Evolutionary conservation across 2,797 vertebrate genomes (phyloP).

Genomic region (Dicrostonyx torquatus): DNA sequence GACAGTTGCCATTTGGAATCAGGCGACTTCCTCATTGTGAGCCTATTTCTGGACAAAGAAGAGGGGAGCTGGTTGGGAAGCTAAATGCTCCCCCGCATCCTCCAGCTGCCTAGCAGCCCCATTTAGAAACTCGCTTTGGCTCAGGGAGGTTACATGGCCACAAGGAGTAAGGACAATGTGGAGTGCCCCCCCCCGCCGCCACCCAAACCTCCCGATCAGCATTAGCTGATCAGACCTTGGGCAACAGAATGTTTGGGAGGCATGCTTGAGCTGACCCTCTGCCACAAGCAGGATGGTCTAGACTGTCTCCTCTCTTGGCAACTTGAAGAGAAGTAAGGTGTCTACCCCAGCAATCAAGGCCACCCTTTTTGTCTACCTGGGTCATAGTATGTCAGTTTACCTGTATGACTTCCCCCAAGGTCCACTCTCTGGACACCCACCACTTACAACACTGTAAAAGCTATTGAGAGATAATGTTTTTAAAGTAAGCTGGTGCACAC

Average conservation of each 20-base stretch:
- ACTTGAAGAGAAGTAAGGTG: neutral
- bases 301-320: neutral
- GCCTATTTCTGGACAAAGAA: constrained; percentile 75
- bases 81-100: constrained; percentile 25
- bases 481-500: neutral
- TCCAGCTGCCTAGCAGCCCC: constrained; percentile 34
- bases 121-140: rapidly evolving
- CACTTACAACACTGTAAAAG: neutral
- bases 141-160: neutral
- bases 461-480: neutral
- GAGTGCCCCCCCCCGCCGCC: neutral
- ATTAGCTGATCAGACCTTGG: neutral
- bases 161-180: rapidly evolving
- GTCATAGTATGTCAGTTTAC: neutral
- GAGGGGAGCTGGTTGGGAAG: constrained; percentile 11
- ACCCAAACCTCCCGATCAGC: neutral
- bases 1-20: constrained; percentile 69
- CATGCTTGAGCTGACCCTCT: rapidly evolving
- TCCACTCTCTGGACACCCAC: rapidly evolving
- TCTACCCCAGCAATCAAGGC: neutral
- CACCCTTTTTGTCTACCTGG: neutral
- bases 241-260: neutral
- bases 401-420: rapidly evolving
- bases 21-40: constrained; percentile 56
- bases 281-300: neutral